These are phyloP conservation scores for Matsumyia berberina DNA, from an alignment of 2,888 invertebrate species.

Conservation along the genomic window DNA sequence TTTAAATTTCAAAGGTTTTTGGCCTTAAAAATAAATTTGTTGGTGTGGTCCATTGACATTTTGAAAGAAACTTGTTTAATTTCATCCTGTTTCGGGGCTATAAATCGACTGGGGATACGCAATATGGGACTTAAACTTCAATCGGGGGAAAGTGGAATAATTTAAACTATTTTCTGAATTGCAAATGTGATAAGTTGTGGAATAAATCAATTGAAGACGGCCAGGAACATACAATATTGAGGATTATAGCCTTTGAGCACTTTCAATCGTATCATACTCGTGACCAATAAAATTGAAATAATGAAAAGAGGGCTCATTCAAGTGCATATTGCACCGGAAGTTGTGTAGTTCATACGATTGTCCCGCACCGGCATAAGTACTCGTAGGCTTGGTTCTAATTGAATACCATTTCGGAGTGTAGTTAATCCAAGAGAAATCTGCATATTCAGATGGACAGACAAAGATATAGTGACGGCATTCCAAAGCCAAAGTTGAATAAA, in stretches of 20 bases:
- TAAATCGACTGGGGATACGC: constrained; percentile 36
- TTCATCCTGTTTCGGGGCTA: constrained; percentile 51
- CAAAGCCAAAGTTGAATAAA: background rate
- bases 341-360: background rate
- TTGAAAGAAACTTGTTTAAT: constrained; percentile 57
- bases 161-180: constrained; percentile 44
- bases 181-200: constrained; percentile 50
- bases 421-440: too few species aligned
- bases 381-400: background rate
- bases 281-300: background rate
- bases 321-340: background rate
- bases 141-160: constrained; percentile 71
- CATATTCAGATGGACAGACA: background rate
- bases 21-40: background rate
- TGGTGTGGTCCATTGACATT: constrained; percentile 29
- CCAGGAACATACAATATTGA: too few species aligned
- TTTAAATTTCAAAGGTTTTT: background rate
- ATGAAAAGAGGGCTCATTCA: background rate
- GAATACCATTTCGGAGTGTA: background rate
- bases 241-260: too few species aligned
- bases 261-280: background rate
- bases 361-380: background rate
- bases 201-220: constrained; percentile 23
- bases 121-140: constrained; percentile 47
- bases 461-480: constrained; percentile 9